phyloP scores from a whole-genome alignment of 2,797 vertebrate species.

The Hemitrygon akajei region DNA sequence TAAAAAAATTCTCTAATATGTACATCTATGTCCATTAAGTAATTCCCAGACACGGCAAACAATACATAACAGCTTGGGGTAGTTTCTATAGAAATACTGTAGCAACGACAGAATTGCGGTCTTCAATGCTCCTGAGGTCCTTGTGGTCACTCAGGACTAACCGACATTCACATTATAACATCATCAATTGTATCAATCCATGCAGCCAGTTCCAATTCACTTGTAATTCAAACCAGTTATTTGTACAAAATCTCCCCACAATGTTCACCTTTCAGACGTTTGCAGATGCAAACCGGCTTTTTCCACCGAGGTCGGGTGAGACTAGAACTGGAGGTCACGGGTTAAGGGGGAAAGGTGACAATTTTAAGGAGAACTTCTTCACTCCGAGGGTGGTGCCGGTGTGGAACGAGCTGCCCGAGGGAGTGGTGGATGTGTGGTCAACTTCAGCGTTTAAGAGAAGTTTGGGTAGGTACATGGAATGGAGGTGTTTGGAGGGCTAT shows the following conservation, averaged over 20 bases:
- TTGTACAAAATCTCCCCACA: neutral
- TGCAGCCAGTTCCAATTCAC: neutral
- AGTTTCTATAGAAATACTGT: neutral
- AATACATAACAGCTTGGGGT: neutral
- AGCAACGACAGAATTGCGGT: neutral
- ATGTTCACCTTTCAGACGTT: neutral
- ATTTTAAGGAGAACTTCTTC: no score
- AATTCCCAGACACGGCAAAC: neutral
- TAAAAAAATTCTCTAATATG: neutral
- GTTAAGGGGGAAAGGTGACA: no score
- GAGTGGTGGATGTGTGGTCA: no score
- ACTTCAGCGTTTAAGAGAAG: no score
- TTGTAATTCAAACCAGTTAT: neutral
- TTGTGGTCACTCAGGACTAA: neutral
- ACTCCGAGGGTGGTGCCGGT: no score
- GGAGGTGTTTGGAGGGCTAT: no score
- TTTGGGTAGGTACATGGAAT: no score
- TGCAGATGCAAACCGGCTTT: no score
- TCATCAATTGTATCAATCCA: neutral
- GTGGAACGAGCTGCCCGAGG: no score
- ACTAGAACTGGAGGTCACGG: no score
- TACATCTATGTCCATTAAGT: slow-evolving; percentile 13
- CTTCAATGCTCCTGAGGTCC: neutral
- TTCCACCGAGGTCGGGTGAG: no score
- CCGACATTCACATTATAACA: neutral